Conservation (phyloP, 2,797 vertebrate genomes). For the Sarcophilus harrisii region DNA sequence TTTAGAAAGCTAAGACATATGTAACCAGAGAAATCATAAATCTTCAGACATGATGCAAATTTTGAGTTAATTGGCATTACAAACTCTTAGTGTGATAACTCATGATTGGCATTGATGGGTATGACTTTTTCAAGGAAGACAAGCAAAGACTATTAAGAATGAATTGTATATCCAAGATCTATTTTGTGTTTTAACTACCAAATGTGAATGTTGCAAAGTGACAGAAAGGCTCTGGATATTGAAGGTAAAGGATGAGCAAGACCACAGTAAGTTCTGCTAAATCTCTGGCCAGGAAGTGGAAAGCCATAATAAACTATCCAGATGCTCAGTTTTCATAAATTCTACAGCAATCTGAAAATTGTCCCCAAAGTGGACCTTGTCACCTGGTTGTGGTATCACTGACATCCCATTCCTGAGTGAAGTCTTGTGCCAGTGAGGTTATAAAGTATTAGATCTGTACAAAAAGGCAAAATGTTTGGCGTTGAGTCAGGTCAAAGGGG, state of each 20-base stretch:
- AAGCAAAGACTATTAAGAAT: conserved; percentile 71
- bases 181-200: conserved; percentile 59
- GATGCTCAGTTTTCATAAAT: not conserved
- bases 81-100: conserved; percentile 74
- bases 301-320: not conserved
- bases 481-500: not conserved
- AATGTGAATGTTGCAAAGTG: conserved; percentile 60
- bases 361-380: not conserved
- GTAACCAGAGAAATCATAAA: conserved; percentile 64
- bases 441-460: not conserved
- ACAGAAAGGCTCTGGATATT: conserved; percentile 31
- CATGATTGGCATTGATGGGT: conserved; percentile 73
- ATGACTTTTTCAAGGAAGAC: conserved; percentile 75
- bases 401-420: not conserved
- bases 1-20: conserved; percentile 58
- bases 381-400: not conserved
- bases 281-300: conserved; percentile 11
- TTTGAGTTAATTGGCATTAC: conserved; percentile 77
- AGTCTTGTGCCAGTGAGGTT: not conserved
- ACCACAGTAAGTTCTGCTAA: conserved; percentile 16
- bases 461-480: not conserved
- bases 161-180: conserved; percentile 70
- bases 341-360: not conserved
- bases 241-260: not conserved
- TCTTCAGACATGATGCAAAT: conserved; percentile 67